A percentile compares a stretch with the other conserved stretches of the same genome.
Evolutionary conservation across 2,113 vertebrate species (phyloP).

Genomic region (Paratilapia polleni): DNA sequence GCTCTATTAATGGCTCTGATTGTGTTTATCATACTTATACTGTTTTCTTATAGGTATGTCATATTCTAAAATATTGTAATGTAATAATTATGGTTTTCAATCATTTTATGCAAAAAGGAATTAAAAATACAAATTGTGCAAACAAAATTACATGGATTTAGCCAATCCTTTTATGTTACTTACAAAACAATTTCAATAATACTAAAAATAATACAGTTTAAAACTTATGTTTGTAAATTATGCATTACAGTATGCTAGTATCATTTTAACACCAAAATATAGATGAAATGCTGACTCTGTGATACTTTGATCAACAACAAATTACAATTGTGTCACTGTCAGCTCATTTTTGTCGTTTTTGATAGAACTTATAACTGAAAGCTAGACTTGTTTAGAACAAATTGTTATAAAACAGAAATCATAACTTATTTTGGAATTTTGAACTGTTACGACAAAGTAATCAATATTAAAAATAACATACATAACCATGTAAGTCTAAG

Average conservation of each 20-base stretch:
- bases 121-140: background rate
- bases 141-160: background rate
- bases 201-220: background rate
- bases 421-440: background rate
- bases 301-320: background rate
- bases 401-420: background rate
- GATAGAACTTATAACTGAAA: background rate
- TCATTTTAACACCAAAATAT: background rate
- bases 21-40: background rate
- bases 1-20: background rate
- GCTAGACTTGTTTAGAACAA: rapidly evolving
- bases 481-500: background rate
- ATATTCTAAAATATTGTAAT: background rate
- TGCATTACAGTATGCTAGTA: background rate
- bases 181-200: background rate
- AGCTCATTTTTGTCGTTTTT: background rate
- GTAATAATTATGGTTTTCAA: background rate
- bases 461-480: background rate
- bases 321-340: background rate
- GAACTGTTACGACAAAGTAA: background rate
- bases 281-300: background rate
- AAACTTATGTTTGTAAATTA: background rate
- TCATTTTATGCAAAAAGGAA: background rate
- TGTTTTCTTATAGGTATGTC: background rate
- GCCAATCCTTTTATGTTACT: background rate